Evolutionary conservation across 2,797 vertebrate genomes (phyloP), one percentile per base, ranked within the genome.

Genomic region (Schizothorax lantsangensis): DNA sequence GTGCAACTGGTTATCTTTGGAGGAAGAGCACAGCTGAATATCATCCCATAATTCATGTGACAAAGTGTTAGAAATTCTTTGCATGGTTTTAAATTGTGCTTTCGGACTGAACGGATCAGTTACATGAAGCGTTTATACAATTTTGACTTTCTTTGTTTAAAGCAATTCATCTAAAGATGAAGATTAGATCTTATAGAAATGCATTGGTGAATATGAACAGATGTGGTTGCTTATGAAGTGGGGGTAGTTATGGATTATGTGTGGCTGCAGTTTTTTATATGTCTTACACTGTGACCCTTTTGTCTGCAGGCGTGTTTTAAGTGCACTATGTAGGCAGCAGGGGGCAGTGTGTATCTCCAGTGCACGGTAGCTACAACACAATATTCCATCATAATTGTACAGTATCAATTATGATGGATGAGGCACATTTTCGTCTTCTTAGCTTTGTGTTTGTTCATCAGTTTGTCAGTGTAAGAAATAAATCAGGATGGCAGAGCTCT

Each of bases 291-390:
- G 10, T n/a, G 47, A 36, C 10, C 88, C 87, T 88, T 62, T 71
- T 8, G 66, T 87, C n/a, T 36, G 2, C 26, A 1, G 45, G 47
- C 6, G 19, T 38, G 0, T 73, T 79, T 12, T 36, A 21, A 66
- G 36, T 88, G 68, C 57, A 75, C 14, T 52, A 33, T 62, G 69
- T 72, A n/a, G 91, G 84, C 94, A 94, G 91, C 86, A 94, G 95
- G 93, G 93, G 94, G 94, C 94, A 89, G 85, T 92, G 89, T 95
- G 93, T 83, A 88, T 89, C 84, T 93, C n/a, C 26, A 3, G 26
- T 79, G 36, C 8, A 74, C 38, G 33, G 30, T 49, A 79, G 17
- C 15, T 59, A 10, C 21, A 62, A 11, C 59, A 62, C 59, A 12
- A 26, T 62, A 12, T 26, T 62, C 11, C 10, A 10, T 59, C 23